Conservation (phyloP, 2,888 invertebrate genomes). For the Pollenia angustigena region DNA sequence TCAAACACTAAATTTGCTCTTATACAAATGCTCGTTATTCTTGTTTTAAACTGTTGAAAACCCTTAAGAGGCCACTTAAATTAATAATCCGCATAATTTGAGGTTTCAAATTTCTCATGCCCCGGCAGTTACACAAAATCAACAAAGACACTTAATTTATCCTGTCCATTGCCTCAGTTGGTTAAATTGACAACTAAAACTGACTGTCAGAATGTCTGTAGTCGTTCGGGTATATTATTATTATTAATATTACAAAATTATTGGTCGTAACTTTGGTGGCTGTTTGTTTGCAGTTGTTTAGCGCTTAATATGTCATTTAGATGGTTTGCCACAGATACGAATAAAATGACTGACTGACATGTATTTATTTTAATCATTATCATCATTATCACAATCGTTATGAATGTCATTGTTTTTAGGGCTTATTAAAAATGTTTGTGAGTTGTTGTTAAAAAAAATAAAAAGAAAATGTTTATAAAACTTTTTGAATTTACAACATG, state of each 20-base stretch:
- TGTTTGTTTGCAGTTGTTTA: conserved; percentile 79
- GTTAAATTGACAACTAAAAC: conserved; percentile 32
- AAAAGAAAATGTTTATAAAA: background rate
- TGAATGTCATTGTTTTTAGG: conserved; percentile 61
- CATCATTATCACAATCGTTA: conserved; percentile 60
- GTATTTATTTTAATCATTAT: conserved; percentile 66
- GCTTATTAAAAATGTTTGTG: conserved; percentile 32
- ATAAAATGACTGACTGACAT: conserved; percentile 70
- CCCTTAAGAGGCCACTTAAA: conserved; percentile 81
- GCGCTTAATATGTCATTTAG: conserved; percentile 84
- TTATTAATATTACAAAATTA: conserved; percentile 73
- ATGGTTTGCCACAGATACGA: conserved; percentile 82
- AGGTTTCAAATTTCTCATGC: conserved; percentile 79
- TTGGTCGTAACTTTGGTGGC: conserved; percentile 69
- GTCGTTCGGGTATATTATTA: conserved; percentile 20
- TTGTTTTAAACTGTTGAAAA: conserved; percentile 14
- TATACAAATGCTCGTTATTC: too few relatives aligned
- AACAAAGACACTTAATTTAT: conserved; percentile 52
- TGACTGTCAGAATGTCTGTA: conserved; percentile 6
- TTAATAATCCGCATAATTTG: conserved; percentile 84
- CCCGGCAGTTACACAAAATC: conserved; percentile 14
- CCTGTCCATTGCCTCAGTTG: conserved; percentile 9
- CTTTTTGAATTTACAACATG: conserved; percentile 37
- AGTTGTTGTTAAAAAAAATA: conserved; percentile 25
- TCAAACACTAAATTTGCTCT: too few relatives aligned